These are phyloP conservation scores for Gymnogyps californianus DNA, from an alignment of 2,113 vertebrate genomes.

Conservation along the genomic window DNA sequence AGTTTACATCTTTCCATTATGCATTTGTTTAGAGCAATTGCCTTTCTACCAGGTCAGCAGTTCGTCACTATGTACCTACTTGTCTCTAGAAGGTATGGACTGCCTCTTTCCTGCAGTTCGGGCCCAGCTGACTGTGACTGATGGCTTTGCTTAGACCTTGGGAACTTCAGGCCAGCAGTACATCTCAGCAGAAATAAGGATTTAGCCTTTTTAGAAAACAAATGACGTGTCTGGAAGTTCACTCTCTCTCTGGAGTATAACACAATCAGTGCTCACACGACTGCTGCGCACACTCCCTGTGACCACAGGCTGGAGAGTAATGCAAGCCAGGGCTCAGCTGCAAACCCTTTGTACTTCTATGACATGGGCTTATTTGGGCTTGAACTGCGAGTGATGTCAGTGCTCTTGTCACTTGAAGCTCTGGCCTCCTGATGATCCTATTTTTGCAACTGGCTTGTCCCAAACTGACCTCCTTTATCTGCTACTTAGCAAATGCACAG, in stretches of 20 bases:
- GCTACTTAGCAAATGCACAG: neutral
- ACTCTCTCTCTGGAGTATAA: neutral
- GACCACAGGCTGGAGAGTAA: neutral
- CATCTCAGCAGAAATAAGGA: neutral
- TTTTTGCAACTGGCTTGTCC: neutral
- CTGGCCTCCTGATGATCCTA: neutral
- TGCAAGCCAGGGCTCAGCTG: neutral
- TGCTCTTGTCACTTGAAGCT: neutral
- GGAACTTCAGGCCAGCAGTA: neutral
- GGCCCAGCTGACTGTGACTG: neutral
- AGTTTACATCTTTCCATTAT: neutral
- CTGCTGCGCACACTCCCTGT: neutral
- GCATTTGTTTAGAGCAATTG: neutral
- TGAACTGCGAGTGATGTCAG: neutral
- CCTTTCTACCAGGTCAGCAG: neutral
- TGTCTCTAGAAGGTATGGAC: neutral
- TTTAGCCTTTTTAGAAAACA: neutral
- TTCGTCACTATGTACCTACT: neutral
- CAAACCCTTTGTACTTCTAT: neutral
- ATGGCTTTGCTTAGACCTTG: neutral
- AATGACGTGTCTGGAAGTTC: neutral
- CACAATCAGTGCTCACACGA: neutral
- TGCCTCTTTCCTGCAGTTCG: neutral
- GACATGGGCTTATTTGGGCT: neutral
- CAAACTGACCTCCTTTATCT: neutral